Evolutionary conservation across 2,797 vertebrate genomes (phyloP).

Genomic region (Sitta carolinensis): DNA sequence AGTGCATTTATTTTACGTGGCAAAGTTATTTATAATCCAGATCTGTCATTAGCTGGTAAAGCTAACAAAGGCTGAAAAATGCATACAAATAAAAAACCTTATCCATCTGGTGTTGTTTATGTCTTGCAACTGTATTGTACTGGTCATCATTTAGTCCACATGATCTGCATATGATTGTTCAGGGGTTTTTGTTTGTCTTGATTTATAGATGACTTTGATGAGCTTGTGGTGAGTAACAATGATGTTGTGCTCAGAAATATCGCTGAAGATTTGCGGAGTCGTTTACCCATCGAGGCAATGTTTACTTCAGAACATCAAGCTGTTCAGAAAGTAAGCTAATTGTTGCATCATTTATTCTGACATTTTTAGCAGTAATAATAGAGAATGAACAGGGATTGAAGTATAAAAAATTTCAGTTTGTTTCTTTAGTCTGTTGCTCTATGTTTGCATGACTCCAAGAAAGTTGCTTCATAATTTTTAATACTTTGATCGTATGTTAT

Average conservation of each 20-base stretch:
- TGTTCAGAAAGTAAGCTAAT: conserved; percentile 78
- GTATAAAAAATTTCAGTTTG: background rate
- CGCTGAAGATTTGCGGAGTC: conserved; percentile 83
- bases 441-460: background rate
- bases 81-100: background rate
- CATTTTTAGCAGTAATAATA: background rate
- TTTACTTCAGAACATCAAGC: conserved; percentile 80
- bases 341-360: background rate
- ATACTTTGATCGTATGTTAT: background rate
- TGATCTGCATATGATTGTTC: conserved; percentile 17
- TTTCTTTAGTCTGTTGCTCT: background rate
- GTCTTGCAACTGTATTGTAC: conserved; percentile 4
- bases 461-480: background rate
- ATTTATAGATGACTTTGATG: conserved; percentile 77
- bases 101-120: conserved; percentile 51
- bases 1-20: conserved; percentile 47
- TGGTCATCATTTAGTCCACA: conserved; percentile 17
- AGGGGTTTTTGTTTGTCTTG: conserved; percentile 5
- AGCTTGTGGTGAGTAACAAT: conserved; percentile 71
- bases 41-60: conserved; percentile 38
- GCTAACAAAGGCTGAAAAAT: conserved; percentile 39
- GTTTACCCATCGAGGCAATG: conserved; percentile 83
- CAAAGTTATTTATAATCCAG: conserved; percentile 38
- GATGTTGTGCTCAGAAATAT: conserved; percentile 80
- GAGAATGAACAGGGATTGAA: background rate